These are phyloP conservation scores for Lymantria monacha DNA, from an alignment of 2,888 invertebrate genomes.

Conservation along the genomic window DNA sequence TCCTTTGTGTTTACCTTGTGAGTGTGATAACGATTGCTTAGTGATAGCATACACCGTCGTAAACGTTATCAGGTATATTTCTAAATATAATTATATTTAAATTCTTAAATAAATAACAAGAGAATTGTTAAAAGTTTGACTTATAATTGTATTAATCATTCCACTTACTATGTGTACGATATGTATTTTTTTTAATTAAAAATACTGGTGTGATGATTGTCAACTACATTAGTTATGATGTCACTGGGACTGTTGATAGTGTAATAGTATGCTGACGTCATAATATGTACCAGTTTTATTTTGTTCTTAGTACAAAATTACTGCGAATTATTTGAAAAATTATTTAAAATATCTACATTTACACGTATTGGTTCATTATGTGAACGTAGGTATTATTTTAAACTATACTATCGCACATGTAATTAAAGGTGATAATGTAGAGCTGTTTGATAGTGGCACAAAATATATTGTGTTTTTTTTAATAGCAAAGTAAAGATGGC, in stretches of 20 bases:
- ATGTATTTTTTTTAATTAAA: slow-evolving; percentile 12
- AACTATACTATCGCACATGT: slow-evolving; percentile 8
- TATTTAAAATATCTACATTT: not conserved
- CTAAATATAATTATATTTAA: not conserved
- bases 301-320: not conserved
- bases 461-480: no score
- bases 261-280: not conserved
- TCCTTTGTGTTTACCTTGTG: slow-evolving; percentile 51
- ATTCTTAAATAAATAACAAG: not conserved
- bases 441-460: slow-evolving; percentile 9
- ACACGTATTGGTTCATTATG: not conserved
- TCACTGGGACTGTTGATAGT: not conserved
- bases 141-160: not conserved
- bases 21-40: slow-evolving; percentile 45
- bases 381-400: not conserved
- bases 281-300: not conserved
- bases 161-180: slow-evolving; percentile 19
- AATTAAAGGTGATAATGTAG: slow-evolving; percentile 26
- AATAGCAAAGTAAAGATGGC: no score
- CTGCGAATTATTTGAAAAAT: not conserved
- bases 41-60: slow-evolving; percentile 60
- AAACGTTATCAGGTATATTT: slow-evolving; percentile 36
- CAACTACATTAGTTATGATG: not conserved
- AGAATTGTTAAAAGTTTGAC: slow-evolving; percentile 20
- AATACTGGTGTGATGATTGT: not conserved